Percentiles rank a stretch among this genome's conserved stretches.
Evolutionary conservation across 2,113 vertebrate species (phyloP).

Genomic region (Merops nubicus): DNA sequence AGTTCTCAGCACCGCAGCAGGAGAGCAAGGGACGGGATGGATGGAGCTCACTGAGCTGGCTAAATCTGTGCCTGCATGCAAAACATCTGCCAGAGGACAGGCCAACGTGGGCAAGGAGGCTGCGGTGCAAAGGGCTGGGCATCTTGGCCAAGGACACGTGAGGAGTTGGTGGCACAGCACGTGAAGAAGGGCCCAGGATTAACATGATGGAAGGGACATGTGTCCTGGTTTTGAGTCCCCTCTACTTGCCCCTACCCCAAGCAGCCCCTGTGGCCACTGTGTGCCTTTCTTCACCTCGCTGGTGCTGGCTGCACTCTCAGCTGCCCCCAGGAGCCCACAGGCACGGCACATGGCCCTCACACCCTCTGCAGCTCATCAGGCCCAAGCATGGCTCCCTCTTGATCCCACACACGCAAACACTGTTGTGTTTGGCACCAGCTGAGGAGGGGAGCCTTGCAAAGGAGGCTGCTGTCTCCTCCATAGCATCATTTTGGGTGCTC

Average conservation of each 20-base stretch:
- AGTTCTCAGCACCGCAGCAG: constrained; percentile 36
- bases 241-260: not conserved
- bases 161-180: not conserved
- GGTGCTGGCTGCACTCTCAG: not conserved
- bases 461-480: not conserved
- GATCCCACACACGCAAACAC: not conserved
- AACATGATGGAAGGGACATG: not conserved
- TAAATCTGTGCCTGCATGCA: not conserved
- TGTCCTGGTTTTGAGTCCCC: not conserved
- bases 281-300: not conserved
- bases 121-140: not conserved
- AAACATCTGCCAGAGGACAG: not conserved
- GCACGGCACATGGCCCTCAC: constrained; percentile 9
- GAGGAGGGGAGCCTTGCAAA: not conserved
- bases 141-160: not conserved
- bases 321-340: not conserved
- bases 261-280: not conserved
- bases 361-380: not conserved
- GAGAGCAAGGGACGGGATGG: constrained; percentile 7
- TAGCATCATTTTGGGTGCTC: not conserved
- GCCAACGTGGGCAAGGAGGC: not conserved
- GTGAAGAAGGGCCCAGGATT: not conserved
- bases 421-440: not conserved
- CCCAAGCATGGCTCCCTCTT: not conserved
- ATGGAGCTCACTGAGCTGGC: not conserved